Conservation (phyloP, 1,140 invertebrate species). For the Eciton burchellii region DNA sequence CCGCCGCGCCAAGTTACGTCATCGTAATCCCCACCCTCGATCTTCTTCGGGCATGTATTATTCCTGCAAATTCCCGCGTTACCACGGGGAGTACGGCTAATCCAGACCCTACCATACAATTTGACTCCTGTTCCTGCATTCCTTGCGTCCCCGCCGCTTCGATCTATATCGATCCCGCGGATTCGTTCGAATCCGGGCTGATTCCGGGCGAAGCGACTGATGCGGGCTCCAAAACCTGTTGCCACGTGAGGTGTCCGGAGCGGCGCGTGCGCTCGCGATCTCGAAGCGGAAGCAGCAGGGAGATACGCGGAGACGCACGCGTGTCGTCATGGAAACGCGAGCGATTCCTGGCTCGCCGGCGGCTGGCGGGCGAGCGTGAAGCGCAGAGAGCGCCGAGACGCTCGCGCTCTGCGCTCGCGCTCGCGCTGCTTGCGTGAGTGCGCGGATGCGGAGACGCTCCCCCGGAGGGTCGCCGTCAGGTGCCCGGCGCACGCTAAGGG, state of each 20-base stretch:
- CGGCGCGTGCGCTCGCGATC: conserved; percentile 75
- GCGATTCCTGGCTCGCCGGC: conserved; percentile 69
- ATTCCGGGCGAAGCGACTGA: conserved; percentile 13
- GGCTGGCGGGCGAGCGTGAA: conserved; percentile 53
- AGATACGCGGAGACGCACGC: conserved; percentile 64
- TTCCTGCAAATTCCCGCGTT: conserved; percentile 26
- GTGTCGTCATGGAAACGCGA: conserved; percentile 78
- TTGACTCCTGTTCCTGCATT: conserved; percentile 16
- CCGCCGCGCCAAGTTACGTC: conserved; percentile 15
- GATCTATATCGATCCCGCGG: conserved; percentile 57
- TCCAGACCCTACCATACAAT: background rate
- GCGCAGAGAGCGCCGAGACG: conserved; percentile 37
- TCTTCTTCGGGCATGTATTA: conserved; percentile 20
- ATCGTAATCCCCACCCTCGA: conserved; percentile 7
- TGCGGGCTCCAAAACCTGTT: conserved; percentile 76
- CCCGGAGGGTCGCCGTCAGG: conserved; percentile 77
- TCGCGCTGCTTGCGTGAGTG: conserved; percentile 49
- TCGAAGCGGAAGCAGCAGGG: background rate
- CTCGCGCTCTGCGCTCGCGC: conserved; percentile 18
- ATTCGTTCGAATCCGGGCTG: background rate
- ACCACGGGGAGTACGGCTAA: conserved; percentile 4
- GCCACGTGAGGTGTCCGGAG: conserved; percentile 61
- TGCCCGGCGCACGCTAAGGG: conserved; percentile 66
- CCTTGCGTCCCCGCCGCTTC: background rate
- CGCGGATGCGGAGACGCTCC: conserved; percentile 57